phyloP scores from a whole-genome alignment of 2,888 invertebrate species.

The Homarus gammarus region DNA sequence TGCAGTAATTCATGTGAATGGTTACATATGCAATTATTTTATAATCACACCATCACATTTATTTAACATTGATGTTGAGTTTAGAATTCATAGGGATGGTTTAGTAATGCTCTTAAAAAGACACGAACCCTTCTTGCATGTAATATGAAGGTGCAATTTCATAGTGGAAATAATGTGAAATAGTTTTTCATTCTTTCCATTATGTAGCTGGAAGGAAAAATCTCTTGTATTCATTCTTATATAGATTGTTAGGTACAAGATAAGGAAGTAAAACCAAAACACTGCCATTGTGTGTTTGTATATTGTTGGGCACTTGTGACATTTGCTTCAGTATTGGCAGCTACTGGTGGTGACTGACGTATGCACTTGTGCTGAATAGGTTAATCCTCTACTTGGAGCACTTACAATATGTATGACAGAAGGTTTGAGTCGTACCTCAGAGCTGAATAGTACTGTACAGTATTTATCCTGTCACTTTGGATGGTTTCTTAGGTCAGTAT shows the following conservation, averaged over 20 bases:
- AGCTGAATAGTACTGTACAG: not conserved
- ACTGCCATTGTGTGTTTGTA: conserved; percentile 70
- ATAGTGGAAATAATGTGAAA: conserved; percentile 35
- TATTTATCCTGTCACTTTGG: not conserved
- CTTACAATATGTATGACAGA: conserved; percentile 17
- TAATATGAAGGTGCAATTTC: conserved; percentile 57
- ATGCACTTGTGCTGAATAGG: conserved; percentile 32
- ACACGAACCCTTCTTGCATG: conserved; percentile 17
- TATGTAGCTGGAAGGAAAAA: conserved; percentile 44
- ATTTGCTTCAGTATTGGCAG: conserved; percentile 25
- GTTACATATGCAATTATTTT: conserved; percentile 45
- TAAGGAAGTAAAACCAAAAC: conserved; percentile 53
- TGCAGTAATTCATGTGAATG: conserved; percentile 46
- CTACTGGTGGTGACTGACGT: conserved; percentile 21
- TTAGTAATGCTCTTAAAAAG: conserved; percentile 30
- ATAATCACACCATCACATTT: conserved; percentile 24
- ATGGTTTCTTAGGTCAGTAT: not conserved
- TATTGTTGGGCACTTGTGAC: conserved; percentile 49
- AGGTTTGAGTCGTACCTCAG: not conserved
- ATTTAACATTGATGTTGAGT: conserved; percentile 17
- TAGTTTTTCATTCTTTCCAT: conserved; percentile 53
- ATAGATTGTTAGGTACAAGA: conserved; percentile 42
- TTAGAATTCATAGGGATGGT: conserved; percentile 33
- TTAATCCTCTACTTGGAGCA: not conserved
- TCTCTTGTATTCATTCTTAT: conserved; percentile 35